These are phyloP conservation scores for Tenualosa ilisha DNA, from an alignment of 2,797 vertebrate genomes.

Conservation along the genomic window DNA sequence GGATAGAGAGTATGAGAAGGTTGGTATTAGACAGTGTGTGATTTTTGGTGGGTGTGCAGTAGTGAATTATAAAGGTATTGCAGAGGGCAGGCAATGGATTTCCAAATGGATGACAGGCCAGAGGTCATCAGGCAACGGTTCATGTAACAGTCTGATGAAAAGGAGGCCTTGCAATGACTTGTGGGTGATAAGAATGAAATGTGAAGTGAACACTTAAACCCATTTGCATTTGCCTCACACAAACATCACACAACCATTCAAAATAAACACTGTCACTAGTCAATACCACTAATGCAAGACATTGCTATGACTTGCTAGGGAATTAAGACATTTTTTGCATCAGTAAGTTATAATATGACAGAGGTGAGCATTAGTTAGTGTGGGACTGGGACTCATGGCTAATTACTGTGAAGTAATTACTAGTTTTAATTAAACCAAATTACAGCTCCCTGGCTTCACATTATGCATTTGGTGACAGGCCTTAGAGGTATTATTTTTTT, in stretches of 20 bases:
- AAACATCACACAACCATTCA: not conserved
- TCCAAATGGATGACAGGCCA: not conserved
- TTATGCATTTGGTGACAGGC: not conserved
- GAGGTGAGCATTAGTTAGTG: not conserved
- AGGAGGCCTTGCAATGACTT: not conserved
- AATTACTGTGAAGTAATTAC: conserved; percentile 2
- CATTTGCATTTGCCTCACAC: not conserved
- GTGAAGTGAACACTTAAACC: not conserved
- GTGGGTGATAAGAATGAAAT: not conserved
- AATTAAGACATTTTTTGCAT: not conserved
- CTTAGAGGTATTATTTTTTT: not conserved
- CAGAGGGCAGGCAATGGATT: not conserved
- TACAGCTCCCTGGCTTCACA: not conserved
- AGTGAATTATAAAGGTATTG: not conserved
- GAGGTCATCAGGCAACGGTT: no score
- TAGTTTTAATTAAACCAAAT: conserved; percentile 8
- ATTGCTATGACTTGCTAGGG: not conserved
- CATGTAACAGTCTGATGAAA: not conserved
- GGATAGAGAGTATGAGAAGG: not conserved
- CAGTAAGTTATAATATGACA: not conserved
- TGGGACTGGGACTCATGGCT: not conserved
- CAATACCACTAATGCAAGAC: not conserved
- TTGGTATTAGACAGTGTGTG: not conserved
- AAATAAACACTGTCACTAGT: not conserved
- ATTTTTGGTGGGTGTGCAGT: not conserved